phyloP scores from a whole-genome alignment of 2,888 invertebrate genomes.

The Heteropelma amictum region DNA sequence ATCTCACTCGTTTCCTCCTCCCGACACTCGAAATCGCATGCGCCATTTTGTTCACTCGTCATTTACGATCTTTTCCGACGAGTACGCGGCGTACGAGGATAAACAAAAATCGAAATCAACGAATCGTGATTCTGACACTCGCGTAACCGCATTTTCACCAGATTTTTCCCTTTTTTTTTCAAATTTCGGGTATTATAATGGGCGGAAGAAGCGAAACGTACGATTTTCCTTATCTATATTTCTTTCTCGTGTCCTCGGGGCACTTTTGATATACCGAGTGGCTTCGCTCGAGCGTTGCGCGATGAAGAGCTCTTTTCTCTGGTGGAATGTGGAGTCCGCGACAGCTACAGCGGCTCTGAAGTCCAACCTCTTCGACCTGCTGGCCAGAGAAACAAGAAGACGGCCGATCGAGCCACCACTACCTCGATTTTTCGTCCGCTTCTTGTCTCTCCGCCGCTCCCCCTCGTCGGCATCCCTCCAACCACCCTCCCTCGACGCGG shows the following conservation, averaged over 20 bases:
- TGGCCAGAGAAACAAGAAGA: conserved; percentile 70
- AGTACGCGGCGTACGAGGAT: too few relatives aligned
- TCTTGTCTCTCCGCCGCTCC: conserved; percentile 35
- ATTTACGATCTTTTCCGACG: too few relatives aligned
- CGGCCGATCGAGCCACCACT: conserved; percentile 56
- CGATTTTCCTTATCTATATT: too few relatives aligned
- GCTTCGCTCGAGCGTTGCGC: conserved; percentile 65
- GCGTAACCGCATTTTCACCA: too few relatives aligned
- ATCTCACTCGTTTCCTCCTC: too few relatives aligned
- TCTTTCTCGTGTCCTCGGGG: conserved; percentile 66
- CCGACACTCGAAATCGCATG: too few relatives aligned
- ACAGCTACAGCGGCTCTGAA: conserved; percentile 84
- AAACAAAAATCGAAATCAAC: too few relatives aligned
- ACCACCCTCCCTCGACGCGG: neutral
- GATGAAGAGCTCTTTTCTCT: conserved; percentile 71
- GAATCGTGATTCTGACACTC: too few relatives aligned
- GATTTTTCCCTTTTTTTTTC: too few relatives aligned
- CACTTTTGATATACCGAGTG: conserved; percentile 62
- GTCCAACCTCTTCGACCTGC: conserved; percentile 68
- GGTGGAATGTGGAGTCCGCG: conserved; percentile 87
- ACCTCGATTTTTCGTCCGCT: conserved; percentile 48
- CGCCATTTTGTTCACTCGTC: too few relatives aligned
- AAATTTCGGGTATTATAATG: too few relatives aligned
- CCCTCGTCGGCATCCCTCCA: conserved; percentile 17
- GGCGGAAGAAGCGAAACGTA: too few relatives aligned